These are phyloP conservation scores for Morone saxatilis DNA, from an alignment of 2,113 vertebrate species.

Conservation along the genomic window DNA sequence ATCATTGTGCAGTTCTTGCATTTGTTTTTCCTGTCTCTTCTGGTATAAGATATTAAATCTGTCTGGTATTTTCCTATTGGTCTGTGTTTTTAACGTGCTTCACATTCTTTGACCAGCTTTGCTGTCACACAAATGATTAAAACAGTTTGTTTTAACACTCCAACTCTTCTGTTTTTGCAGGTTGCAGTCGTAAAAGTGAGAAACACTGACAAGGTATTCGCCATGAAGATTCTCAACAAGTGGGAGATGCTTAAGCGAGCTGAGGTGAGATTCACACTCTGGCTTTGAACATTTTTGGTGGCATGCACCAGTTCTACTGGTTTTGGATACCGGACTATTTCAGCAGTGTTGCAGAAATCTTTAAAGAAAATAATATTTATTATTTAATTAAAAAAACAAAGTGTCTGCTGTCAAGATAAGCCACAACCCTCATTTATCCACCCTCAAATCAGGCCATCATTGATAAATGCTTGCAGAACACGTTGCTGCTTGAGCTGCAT, in stretches of 20 bases:
- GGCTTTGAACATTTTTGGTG: too few species aligned
- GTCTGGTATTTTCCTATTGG: background rate
- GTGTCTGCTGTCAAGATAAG: background rate
- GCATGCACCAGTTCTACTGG: too few species aligned
- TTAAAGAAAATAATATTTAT: conserved; percentile 5
- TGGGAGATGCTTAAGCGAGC: conserved; percentile 99
- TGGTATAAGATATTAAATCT: background rate
- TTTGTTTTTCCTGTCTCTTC: background rate
- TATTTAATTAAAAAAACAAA: background rate
- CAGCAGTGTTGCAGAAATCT: background rate
- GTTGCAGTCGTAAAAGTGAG: conserved; percentile 98
- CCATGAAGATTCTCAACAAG: conserved; percentile 99
- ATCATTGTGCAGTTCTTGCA: background rate
- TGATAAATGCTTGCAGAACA: conserved; percentile 23
- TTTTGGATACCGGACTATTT: background rate
- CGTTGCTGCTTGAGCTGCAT: conserved; percentile 43
- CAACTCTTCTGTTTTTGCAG: conserved; percentile 78
- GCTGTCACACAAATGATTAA: conserved; percentile 3
- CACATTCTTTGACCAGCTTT: conserved; percentile 5
- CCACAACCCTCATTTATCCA: background rate
- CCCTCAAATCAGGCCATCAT: background rate
- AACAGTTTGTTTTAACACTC: background rate
- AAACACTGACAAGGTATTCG: conserved; percentile 97
- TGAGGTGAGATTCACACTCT: conserved; percentile 85
- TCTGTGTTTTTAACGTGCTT: conserved; percentile 1